phyloP scores from a whole-genome alignment of 2,113 vertebrate species.

The Colossoma macropomum region DNA sequence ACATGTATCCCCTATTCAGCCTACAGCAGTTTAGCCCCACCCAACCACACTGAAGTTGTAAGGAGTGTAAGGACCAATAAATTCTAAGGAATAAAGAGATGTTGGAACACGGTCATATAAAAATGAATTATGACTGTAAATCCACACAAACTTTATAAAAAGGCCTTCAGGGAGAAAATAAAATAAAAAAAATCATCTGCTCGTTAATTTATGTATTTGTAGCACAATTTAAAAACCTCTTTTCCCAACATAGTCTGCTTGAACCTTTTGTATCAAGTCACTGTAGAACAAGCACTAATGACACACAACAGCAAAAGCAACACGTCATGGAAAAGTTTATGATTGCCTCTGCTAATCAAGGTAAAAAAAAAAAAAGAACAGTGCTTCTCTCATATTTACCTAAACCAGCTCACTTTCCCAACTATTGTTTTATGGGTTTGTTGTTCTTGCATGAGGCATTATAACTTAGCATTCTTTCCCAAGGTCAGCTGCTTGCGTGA shows the following conservation, averaged over 20 bases:
- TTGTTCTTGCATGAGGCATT: slow-evolving; percentile 75
- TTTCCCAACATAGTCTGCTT: neutral
- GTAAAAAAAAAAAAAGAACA: slow-evolving; percentile 59
- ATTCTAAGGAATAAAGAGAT: no score
- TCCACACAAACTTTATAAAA: no score
- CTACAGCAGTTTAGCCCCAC: no score
- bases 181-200: neutral
- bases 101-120: no score
- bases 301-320: slow-evolving; percentile 59
- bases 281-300: slow-evolving; percentile 64
- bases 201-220: no score
- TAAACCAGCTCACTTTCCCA: slow-evolving; percentile 75
- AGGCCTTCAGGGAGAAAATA: no score
- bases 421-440: slow-evolving; percentile 82
- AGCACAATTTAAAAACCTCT: no score
- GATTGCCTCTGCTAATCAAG: slow-evolving; percentile 77
- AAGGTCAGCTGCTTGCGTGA: slow-evolving; percentile 87
- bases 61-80: no score
- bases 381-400: slow-evolving; percentile 76
- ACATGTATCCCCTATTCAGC: no score
- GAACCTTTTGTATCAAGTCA: neutral
- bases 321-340: slow-evolving; percentile 67
- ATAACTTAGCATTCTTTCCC: slow-evolving; percentile 81
- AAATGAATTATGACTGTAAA: no score
- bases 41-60: no score